Conservation (phyloP, 2,888 invertebrate genomes). For the Helleia helle region DNA sequence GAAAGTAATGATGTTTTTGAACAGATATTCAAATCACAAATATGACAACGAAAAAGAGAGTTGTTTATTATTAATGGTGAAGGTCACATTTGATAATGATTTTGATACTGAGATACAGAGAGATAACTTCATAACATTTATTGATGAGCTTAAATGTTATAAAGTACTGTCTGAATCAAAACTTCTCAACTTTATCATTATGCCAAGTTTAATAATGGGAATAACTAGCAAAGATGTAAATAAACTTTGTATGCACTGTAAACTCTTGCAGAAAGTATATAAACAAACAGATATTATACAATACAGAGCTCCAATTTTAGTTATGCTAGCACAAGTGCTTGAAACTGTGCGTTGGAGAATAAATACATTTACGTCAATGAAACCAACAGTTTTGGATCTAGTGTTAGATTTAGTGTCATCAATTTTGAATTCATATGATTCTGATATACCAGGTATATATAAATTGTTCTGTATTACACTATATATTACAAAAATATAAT, state of each 20-base stretch:
- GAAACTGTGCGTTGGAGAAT: slow-evolving; percentile 49
- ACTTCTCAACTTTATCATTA: slow-evolving; percentile 44
- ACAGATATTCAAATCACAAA: slow-evolving; percentile 42
- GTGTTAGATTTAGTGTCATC: slow-evolving; percentile 38
- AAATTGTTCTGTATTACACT: not conserved
- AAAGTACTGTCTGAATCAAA: slow-evolving; percentile 37
- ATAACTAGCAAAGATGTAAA: slow-evolving; percentile 34
- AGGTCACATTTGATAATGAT: slow-evolving; percentile 30
- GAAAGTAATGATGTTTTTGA: slow-evolving; percentile 38
- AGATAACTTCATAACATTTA: slow-evolving; percentile 41
- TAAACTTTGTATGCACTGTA: slow-evolving; percentile 37
- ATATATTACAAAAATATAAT: no score
- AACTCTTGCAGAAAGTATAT: slow-evolving; percentile 36
- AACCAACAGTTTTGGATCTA: slow-evolving; percentile 38
- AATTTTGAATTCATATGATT: slow-evolving; percentile 38
- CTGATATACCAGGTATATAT: slow-evolving; percentile 40
- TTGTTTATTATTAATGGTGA: slow-evolving; percentile 36
- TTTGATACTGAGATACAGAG: slow-evolving; percentile 34
- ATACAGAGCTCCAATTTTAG: slow-evolving; percentile 53
- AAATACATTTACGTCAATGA: slow-evolving; percentile 32
- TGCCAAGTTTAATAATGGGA: slow-evolving; percentile 50
- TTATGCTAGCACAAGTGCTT: slow-evolving; percentile 53
- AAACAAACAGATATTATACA: slow-evolving; percentile 35
- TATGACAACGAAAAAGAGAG: slow-evolving; percentile 47
- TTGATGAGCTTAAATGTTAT: slow-evolving; percentile 36